A percentile compares a stretch with the other conserved stretches of the same genome.
Conservation (phyloP, 2,797 vertebrate species). For the Enteromius anoplus region DNA sequence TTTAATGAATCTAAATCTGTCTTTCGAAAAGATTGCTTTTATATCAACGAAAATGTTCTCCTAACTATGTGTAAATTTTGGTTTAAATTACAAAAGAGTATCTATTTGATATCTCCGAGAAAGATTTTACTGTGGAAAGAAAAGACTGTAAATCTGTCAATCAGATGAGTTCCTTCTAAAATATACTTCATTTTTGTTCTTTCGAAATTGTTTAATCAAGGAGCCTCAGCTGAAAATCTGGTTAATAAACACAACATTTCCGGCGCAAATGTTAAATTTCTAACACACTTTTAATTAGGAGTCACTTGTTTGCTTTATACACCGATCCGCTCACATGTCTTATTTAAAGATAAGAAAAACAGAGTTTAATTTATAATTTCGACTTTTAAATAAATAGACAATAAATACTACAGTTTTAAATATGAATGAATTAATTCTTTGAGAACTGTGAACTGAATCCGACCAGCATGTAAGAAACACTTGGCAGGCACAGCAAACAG, state of each 20-base stretch:
- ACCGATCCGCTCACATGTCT: not conserved
- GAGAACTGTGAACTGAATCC: slow-evolving; percentile 78
- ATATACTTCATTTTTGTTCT: not conserved
- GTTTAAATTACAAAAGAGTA: not conserved
- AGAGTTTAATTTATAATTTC: not conserved
- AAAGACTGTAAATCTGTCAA: not conserved
- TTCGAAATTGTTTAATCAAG: not conserved
- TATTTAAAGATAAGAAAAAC: not conserved
- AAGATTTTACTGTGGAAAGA: not conserved
- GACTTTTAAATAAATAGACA: not conserved
- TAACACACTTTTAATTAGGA: not conserved
- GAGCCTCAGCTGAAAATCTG: not conserved
- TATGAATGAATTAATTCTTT: slow-evolving; percentile 58
- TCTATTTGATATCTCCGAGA: not conserved
- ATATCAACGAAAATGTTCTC: not conserved
- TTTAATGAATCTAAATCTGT: not conserved
- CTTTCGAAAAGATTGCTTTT: not conserved
- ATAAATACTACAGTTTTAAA: slow-evolving; percentile 38
- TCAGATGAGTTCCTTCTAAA: not conserved
- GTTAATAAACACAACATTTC: not conserved
- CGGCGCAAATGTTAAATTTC: not conserved
- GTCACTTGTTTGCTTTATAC: slow-evolving; percentile 5
- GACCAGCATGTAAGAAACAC: slow-evolving; percentile 64
- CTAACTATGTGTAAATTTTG: not conserved
- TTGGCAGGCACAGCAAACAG: slow-evolving; percentile 71